Conservation (phyloP, 2,113 vertebrate species). For the Sinosuthora webbiana region DNA sequence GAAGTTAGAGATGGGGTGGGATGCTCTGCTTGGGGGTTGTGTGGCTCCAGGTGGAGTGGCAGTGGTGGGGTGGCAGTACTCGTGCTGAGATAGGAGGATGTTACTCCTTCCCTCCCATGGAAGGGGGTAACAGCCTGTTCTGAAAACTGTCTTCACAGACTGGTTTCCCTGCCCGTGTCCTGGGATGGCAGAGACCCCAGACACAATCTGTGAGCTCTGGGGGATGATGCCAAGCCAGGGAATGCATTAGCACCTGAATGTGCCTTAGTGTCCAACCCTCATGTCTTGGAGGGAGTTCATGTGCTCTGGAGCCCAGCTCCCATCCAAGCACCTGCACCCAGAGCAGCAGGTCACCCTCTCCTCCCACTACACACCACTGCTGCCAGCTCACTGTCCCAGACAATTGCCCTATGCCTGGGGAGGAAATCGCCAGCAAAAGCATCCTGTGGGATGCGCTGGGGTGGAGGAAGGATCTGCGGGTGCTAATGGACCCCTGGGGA, state of each 20-base stretch:
- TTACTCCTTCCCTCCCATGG: background rate
- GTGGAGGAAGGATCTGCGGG: background rate
- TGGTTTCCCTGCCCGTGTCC: background rate
- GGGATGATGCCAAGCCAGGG: background rate
- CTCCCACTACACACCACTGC: rapidly evolving
- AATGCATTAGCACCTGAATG: background rate
- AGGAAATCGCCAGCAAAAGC: background rate
- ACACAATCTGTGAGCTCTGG: background rate
- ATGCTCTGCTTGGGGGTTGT: background rate
- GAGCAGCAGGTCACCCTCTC: background rate
- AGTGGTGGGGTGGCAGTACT: background rate
- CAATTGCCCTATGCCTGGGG: background rate
- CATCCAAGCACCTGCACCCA: background rate
- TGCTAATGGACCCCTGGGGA: constrained; percentile 1
- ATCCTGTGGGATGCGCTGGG: background rate
- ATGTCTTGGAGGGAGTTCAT: no score
- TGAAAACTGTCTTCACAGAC: background rate
- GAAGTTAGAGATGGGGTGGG: background rate
- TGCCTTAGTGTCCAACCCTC: background rate
- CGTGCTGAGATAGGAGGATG: rapidly evolving
- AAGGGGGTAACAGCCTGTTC: background rate
- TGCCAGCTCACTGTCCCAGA: background rate
- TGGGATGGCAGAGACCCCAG: background rate
- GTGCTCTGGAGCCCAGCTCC: background rate
- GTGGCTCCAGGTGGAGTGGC: background rate